A percentile compares a stretch with the other conserved stretches of the same genome.
Conservation (phyloP, 2,113 vertebrate genomes). For the Percina caprodes region DNA sequence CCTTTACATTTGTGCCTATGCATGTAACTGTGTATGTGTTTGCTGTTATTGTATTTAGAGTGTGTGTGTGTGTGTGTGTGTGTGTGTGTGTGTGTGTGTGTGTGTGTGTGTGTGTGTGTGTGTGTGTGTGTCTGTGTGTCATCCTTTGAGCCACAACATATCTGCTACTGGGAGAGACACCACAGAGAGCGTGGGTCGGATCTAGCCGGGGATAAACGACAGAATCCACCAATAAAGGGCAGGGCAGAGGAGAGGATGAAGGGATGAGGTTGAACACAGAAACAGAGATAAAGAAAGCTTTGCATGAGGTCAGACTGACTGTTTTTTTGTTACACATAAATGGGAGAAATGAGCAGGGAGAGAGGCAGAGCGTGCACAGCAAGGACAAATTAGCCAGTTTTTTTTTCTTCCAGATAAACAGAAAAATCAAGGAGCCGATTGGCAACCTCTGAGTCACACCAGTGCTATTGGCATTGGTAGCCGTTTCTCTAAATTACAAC, state of each 20-base stretch:
- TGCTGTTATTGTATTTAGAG: conserved; percentile 17
- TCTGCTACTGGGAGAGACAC: conserved; percentile 58
- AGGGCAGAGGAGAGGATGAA: conserved; percentile 60
- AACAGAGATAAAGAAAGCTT: conserved; percentile 46
- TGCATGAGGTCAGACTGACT: conserved; percentile 58
- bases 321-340: conserved; percentile 56
- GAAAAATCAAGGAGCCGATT: conserved; percentile 22
- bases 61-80: too few species aligned
- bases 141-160: conserved; percentile 45
- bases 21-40: conserved; percentile 11
- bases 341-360: conserved; percentile 35
- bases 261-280: conserved; percentile 64
- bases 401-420: conserved; percentile 38
- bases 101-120: neutral
- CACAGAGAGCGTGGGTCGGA: conserved; percentile 47
- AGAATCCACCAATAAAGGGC: conserved; percentile 68
- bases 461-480: conserved; percentile 25
- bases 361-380: neutral
- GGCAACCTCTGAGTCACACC: conserved; percentile 51
- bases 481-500: conserved; percentile 37
- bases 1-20: conserved; percentile 15
- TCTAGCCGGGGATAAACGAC: conserved; percentile 62
- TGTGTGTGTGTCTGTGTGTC: conserved; percentile 5
- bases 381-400: conserved; percentile 58
- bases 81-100: neutral